Conservation (phyloP, 2,113 vertebrate genomes). For the Lamprotornis superbus region DNA sequence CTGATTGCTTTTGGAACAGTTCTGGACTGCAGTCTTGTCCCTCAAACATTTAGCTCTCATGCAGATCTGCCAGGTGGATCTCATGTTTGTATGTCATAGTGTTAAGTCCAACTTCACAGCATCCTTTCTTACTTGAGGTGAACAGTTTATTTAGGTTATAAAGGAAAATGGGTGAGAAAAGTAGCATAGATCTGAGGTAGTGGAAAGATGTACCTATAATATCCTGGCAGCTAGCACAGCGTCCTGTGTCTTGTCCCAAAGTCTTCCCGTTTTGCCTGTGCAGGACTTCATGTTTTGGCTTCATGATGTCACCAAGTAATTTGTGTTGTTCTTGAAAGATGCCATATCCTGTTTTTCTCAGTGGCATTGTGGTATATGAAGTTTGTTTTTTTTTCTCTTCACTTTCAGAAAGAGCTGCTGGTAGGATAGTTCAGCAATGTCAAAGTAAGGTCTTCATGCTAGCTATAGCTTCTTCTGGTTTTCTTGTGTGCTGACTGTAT, state of each 20-base stretch:
- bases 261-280: not conserved
- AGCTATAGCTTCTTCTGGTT: not conserved
- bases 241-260: not conserved
- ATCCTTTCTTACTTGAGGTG: not conserved
- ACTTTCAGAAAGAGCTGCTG: not conserved
- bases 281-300: not conserved
- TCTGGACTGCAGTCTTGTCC: not conserved
- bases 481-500: not conserved
- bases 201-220: not conserved
- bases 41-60: not conserved
- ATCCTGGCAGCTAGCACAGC: not conserved
- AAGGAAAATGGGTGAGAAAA: not conserved
- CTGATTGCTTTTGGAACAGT: not conserved
- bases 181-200: not conserved
- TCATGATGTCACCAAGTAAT: not conserved
- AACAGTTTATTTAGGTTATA: not conserved
- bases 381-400: not conserved
- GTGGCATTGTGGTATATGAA: not conserved
- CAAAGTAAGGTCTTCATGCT: not conserved
- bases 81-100: not conserved
- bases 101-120: not conserved
- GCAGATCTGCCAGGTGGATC: not conserved
- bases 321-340: not conserved
- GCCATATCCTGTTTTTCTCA: rapidly evolving
- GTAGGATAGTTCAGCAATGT: not conserved